These are phyloP conservation scores for Kobus ellipsiprymnus DNA, from an alignment of 2,113 vertebrate genomes.

Conservation along the genomic window DNA sequence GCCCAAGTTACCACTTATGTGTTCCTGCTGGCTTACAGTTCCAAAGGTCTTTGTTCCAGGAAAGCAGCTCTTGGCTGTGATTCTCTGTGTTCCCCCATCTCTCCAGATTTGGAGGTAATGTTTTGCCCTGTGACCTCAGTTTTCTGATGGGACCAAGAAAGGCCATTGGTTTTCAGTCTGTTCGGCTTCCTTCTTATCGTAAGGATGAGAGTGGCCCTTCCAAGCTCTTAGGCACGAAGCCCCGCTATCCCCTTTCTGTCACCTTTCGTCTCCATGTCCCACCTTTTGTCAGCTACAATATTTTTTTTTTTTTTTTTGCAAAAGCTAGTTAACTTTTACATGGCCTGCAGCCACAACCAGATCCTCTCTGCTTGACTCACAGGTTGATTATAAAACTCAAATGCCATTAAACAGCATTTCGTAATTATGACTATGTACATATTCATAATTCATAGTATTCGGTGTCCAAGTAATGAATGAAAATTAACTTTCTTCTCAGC, in stretches of 20 bases:
- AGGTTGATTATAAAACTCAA: not conserved
- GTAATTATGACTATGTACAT: not conserved
- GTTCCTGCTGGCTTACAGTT: not conserved
- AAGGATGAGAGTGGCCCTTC: not conserved
- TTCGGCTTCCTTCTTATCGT: not conserved
- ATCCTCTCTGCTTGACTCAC: not conserved
- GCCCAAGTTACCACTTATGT: accelerated
- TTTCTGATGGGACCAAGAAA: not conserved
- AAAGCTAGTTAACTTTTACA: not conserved
- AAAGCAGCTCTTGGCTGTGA: not conserved
- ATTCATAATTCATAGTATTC: not conserved
- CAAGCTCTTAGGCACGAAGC: too few species aligned
- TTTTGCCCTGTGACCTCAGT: not conserved
- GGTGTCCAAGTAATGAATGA: not conserved
- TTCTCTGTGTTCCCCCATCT: not conserved
- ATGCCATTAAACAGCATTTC: not conserved
- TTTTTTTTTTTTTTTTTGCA: not conserved
- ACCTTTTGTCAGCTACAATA: not conserved
- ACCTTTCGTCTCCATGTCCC: not conserved
- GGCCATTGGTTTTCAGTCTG: not conserved
- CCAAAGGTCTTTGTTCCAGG: not conserved
- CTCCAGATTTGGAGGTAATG: not conserved
- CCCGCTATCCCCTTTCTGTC: accelerated
- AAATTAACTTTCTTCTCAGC: not conserved
- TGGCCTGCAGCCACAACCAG: not conserved